Evolutionary conservation across 2,113 vertebrate genomes (phyloP).

Genomic region (Bubo scandiacus): DNA sequence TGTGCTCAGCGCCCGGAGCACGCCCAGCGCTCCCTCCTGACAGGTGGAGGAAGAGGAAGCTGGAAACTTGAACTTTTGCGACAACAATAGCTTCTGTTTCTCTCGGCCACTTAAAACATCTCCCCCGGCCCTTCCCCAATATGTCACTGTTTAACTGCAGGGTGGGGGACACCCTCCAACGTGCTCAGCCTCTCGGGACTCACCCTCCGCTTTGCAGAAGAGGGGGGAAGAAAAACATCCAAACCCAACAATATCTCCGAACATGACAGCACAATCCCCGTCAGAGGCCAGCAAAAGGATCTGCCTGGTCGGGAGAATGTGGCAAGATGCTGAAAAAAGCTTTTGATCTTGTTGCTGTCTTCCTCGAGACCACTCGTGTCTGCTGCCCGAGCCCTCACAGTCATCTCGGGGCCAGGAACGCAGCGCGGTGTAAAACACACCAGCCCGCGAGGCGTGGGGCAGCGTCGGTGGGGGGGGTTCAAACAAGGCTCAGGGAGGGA

Average conservation of each 20-base stretch:
- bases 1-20: conserved; percentile 52
- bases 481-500: background rate
- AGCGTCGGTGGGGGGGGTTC: background rate
- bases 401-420: background rate
- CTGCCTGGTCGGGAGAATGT: background rate
- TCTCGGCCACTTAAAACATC: background rate
- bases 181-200: background rate
- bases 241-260: background rate
- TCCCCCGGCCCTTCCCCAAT: background rate
- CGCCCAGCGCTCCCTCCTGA: background rate
- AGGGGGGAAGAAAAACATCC: background rate
- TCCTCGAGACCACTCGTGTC: background rate
- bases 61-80: conserved; percentile 61
- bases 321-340: rapidly evolving
- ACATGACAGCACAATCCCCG: background rate
- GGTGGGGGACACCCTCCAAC: background rate
- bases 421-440: rapidly evolving
- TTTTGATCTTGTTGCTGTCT: background rate
- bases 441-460: no score
- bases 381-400: background rate
- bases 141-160: background rate
- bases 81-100: conserved; percentile 41
- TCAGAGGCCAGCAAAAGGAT: background rate
- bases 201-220: background rate
- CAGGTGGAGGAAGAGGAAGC: conserved; percentile 52